Percentiles rank a stretch among this genome's conserved stretches.
Evolutionary conservation across 2,113 vertebrate species (phyloP).

Genomic region (Podarcis cretensis): DNA sequence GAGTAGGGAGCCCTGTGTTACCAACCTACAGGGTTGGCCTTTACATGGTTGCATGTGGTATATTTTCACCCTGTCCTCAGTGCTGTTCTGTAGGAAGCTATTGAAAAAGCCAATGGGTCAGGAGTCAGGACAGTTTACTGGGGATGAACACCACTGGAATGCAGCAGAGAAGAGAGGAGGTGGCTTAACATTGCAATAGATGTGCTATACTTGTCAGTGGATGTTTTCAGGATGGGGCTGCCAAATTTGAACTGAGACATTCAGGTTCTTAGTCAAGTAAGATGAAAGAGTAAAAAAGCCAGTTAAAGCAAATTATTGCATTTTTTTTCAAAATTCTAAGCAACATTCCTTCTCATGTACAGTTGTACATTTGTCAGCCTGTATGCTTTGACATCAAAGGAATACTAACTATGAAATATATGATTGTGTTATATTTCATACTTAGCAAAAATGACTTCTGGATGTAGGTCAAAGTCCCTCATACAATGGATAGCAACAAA

Average conservation of each 20-base stretch:
- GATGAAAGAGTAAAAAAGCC: background rate
- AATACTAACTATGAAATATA: background rate
- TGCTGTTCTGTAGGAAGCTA: no score
- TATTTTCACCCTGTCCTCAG: no score
- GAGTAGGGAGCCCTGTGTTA: no score
- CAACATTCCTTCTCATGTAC: constrained; percentile 7
- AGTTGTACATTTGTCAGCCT: constrained; percentile 34
- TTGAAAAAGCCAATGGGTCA: no score
- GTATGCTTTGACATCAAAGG: constrained; percentile 61
- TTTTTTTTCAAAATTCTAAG: constrained; percentile 39
- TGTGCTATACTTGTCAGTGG: background rate
- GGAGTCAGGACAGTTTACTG: background rate
- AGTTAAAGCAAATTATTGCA: background rate
- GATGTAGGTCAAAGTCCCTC: constrained; percentile 51
- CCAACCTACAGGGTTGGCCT: no score
- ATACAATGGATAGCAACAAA: constrained; percentile 55
- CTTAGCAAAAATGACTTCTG: constrained; percentile 58
- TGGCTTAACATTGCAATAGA: no score
- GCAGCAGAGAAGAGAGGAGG: background rate
- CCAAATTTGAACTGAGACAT: background rate
- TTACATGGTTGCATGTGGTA: no score
- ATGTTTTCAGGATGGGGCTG: background rate
- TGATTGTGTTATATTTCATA: constrained; percentile 39
- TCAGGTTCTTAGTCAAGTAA: background rate
- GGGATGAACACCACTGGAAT: background rate